Base-by-base conservation (phyloP, 1,140 invertebrate genomes). In the Psix sp. region DNA sequence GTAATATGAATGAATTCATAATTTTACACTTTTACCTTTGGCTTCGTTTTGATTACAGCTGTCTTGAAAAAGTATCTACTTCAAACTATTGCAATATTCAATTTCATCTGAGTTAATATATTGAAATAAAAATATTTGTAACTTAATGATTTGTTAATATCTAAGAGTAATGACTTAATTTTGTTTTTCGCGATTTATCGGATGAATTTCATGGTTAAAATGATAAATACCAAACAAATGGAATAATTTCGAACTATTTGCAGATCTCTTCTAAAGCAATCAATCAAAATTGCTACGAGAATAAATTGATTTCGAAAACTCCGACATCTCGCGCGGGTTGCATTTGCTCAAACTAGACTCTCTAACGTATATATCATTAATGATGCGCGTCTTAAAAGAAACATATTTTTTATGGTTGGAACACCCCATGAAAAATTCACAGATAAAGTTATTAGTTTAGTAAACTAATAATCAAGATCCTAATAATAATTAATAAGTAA, bases 321-420 rank as follows among this genome's bases (percentile, higher is more conserved):
- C n/a, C n/a, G n/a, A n/a, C n/a, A n/a, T n/a, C n/a, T n/a, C n/a
- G n/a, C n/a, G n/a, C 46, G 54, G 45, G 38, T 51, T n/a, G n/a
- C 36, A 68, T 68, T 67, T 68, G 65, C 65, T 68, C 63, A 67
- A 67, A 43, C 36, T 6, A 51, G 29, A 57, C 36, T 29, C 26
- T 29, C n/a, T 10, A 29, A 29, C 26, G n/a, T 29, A 29, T 29
- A 29, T 29, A 29, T 10, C 16, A 40, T 45, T 20, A 5, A 45
- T 13, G 18, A 24, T 17, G 24, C 29, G 20, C 43, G 42, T 59
- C 42, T 52, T n/a, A 16, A 48, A 59, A 46, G 65, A 68, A 59
- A 68, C 65, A 68, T 59, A 68, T 59, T 68, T 68, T 52, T 52
- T 59, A 52, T 59, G 20, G 45, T 59, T 46, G 10, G 52, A 51